These are phyloP conservation scores for Troides oblongomaculatus DNA, from an alignment of 2,888 invertebrate species.

Conservation along the genomic window DNA sequence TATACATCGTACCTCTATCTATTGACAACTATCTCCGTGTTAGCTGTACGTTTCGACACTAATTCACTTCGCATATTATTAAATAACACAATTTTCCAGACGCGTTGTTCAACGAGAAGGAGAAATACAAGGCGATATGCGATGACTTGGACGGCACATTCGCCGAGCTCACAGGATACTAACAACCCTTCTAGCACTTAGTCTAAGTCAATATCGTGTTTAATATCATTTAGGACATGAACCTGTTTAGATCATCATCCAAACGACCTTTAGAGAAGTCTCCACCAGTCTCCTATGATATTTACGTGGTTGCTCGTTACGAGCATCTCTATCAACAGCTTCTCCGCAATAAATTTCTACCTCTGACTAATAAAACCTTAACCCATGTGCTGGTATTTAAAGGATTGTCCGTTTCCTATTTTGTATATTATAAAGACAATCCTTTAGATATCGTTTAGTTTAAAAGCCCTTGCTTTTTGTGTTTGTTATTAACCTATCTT, in stretches of 20 bases:
- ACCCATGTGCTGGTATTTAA: slow-evolving; percentile 47
- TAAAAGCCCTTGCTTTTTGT: slow-evolving; percentile 62
- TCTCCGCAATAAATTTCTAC: slow-evolving; percentile 32
- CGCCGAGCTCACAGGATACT: slow-evolving; percentile 98
- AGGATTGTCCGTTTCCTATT: slow-evolving; percentile 45
- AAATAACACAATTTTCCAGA: slow-evolving; percentile 83
- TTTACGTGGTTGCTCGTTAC: slow-evolving; percentile 1
- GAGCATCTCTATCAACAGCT: slow-evolving; percentile 17
- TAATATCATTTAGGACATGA: slow-evolving; percentile 42
- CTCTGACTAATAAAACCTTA: slow-evolving; percentile 50
- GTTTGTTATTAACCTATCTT: slow-evolving; percentile 74
- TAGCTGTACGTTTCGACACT: slow-evolving; percentile 24
- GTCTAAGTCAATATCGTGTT: slow-evolving; percentile 65
- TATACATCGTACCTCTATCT: slow-evolving; percentile 11
- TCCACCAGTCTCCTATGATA: slow-evolving; percentile 5
- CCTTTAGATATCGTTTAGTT: slow-evolving; percentile 46
- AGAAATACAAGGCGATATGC: slow-evolving; percentile 98
- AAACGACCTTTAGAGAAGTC: slow-evolving; percentile 14
- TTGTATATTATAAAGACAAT: slow-evolving; percentile 41
- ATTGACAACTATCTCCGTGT: slow-evolving; percentile 5
- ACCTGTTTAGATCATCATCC: slow-evolving; percentile 47
- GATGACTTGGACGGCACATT: slow-evolving; percentile 98
- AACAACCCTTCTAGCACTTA: slow-evolving; percentile 76
- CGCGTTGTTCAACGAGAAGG: slow-evolving; percentile 91
- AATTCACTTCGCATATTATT: slow-evolving; percentile 52